phyloP scores from a whole-genome alignment of 1,140 invertebrate species.

The Mycetomoellerius zeteki region DNA sequence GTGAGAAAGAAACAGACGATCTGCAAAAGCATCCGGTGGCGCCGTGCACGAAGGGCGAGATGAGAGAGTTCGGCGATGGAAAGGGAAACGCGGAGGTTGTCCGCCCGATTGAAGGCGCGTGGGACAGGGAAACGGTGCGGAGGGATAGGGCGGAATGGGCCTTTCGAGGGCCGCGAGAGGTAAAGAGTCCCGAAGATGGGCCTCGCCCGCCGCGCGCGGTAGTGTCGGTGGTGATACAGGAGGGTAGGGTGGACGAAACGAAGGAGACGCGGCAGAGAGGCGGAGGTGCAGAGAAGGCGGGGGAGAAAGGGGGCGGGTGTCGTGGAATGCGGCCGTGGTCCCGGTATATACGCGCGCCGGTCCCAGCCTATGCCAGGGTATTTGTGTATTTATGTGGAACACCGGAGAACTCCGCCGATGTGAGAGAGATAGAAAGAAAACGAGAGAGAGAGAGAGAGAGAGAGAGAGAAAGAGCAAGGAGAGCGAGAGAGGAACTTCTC shows the following conservation, averaged over 20 bases:
- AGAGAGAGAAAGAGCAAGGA: slow-evolving; percentile 11
- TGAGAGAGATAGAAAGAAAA: slow-evolving; percentile 33
- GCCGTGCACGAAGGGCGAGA: slow-evolving; percentile 74
- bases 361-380: slow-evolving; percentile 80
- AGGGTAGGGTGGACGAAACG: slow-evolving; percentile 65
- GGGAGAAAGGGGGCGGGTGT: slow-evolving; percentile 72
- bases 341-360: slow-evolving; percentile 80
- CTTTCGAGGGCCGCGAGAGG: slow-evolving; percentile 58
- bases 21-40: slow-evolving; percentile 80
- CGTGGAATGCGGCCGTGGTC: slow-evolving; percentile 86
- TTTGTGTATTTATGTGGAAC: slow-evolving; percentile 87
- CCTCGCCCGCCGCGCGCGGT: slow-evolving; percentile 50
- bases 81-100: slow-evolving; percentile 36
- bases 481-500: slow-evolving; percentile 55
- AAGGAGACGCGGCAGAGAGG: slow-evolving; percentile 45
- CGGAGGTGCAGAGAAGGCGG: slow-evolving; percentile 35
- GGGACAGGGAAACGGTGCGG: slow-evolving; percentile 24
- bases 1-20: slow-evolving; percentile 62
- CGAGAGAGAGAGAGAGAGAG: slow-evolving; percentile 30
- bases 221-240: slow-evolving; percentile 64
- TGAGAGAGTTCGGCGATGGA: slow-evolving; percentile 1
- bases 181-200: slow-evolving; percentile 80
- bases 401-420: slow-evolving; percentile 74
- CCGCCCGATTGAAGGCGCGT: slow-evolving; percentile 40
- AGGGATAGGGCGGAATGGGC: slow-evolving; percentile 7